These are phyloP conservation scores for Cephalopholis sonnerati DNA, from an alignment of 2,113 vertebrate species.

Conservation along the genomic window DNA sequence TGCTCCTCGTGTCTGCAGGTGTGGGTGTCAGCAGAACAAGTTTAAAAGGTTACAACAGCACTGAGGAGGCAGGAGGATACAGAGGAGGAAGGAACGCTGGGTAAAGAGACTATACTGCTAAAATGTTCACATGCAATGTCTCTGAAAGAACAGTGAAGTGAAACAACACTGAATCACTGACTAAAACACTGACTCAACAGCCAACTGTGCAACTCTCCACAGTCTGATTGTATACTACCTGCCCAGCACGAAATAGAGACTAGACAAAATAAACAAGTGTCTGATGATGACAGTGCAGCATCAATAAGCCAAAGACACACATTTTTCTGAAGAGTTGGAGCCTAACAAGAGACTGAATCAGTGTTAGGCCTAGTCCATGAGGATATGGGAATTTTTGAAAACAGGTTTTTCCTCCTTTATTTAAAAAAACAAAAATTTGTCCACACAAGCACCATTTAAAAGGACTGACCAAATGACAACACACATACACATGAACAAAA, in stretches of 20 bases:
- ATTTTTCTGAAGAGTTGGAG: background rate
- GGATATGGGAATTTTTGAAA: no score
- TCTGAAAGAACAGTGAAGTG: background rate
- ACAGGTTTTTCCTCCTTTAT: no score
- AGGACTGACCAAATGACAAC: no score
- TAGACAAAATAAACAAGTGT: background rate
- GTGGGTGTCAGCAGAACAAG: conserved; percentile 16
- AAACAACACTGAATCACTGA: no score
- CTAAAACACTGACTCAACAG: background rate
- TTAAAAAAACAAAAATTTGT: no score
- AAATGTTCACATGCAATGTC: background rate
- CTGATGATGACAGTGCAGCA: background rate
- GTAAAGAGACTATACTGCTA: background rate
- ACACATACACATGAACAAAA: no score
- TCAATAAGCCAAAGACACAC: background rate
- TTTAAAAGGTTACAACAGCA: conserved; percentile 48
- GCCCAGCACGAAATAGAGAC: background rate
- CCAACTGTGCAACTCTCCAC: background rate
- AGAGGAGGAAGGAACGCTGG: background rate
- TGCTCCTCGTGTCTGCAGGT: conserved; percentile 93
- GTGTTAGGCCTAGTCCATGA: no score
- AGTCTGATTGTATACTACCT: background rate
- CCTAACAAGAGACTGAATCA: background rate
- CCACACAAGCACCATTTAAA: no score
- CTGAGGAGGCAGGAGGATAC: background rate